Base-by-base conservation (phyloP, 2,113 vertebrate genomes). In the Lagenorhynchus albirostris region DNA sequence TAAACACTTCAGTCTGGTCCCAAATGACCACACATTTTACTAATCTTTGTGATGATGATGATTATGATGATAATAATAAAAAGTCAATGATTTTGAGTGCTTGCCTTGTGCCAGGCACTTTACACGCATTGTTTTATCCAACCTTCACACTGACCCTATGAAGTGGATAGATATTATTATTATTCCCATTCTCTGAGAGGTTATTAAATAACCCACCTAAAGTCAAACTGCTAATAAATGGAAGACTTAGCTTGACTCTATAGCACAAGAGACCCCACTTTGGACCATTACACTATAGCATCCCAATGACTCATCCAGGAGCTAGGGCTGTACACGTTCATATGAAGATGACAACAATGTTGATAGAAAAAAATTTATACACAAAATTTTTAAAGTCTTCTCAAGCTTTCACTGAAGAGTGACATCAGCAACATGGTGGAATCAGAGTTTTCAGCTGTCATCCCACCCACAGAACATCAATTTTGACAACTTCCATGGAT, bases 41-140 rank as follows among this genome's bases (percentile, higher is more conserved):
- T 67, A 60, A 89, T 86, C 80, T 87, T 87, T 94, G 31, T 65
- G 50, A 60, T 93, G 62, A 62, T 50, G 7, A 14, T 70, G 41
- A 41, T 33, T 10, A 26, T 20, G 44, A 58, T 70, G 58, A 50
- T 44, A 6, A n/a, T 20, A 38, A 58, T 62, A 53, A 62, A n/a
- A 83, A 60, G 18, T 44, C 68, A 67, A 15, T 80, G 68, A 29
- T 33, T 92, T 29, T 80, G 31, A 80, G 25, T 63, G 25, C 21
- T 47, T 95, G 15, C 15, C 25, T 47, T 25, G 8, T 58, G 23
- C 55, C 38, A 63, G 73, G 23, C 58, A 65, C n/a, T 79, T 80
- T 23, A 71, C 6, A 26, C 74, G 70, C 7, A 65, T 80, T 82
- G 25, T 67, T 47, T 70, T 73, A 60, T 14, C 6, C 26, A 89